Evolutionary conservation across 2,888 invertebrate species (phyloP).

Genomic region (Beris morrisii): DNA sequence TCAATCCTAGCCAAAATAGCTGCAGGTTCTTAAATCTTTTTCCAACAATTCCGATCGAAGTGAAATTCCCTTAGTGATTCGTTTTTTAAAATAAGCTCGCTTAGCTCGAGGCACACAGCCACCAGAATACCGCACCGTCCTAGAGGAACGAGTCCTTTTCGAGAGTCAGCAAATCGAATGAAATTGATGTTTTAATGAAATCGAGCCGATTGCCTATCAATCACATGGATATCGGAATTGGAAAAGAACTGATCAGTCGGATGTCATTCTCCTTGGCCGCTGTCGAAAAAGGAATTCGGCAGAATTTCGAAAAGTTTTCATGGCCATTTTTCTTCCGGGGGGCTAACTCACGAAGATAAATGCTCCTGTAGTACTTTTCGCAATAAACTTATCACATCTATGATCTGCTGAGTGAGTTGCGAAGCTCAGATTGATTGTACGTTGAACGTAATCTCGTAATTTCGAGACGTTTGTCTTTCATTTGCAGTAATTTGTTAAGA

Average conservation of each 20-base stretch:
- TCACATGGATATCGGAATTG: conserved; percentile 34
- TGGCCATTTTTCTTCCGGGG: conserved; percentile 26
- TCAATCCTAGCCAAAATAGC: no score
- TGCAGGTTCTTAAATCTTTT: no score
- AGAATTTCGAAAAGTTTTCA: conserved; percentile 2
- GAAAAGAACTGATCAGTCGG: conserved; percentile 30
- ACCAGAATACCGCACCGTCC: no score
- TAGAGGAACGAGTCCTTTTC: conserved; percentile 11
- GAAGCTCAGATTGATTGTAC: no score
- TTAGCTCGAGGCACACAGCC: no score
- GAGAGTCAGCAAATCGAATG: conserved; percentile 36
- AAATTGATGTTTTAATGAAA: conserved; percentile 38
- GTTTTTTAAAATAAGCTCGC: background rate
- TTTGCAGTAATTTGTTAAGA: no score
- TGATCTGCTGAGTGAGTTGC: no score
- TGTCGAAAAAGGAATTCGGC: background rate
- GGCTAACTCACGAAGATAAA: conserved; percentile 30
- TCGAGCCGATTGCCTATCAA: conserved; percentile 37
- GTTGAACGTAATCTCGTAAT: no score
- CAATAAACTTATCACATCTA: conserved; percentile 24
- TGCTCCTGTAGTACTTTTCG: conserved; percentile 18
- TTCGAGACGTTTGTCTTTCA: no score
- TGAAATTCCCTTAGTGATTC: conserved; percentile 2
- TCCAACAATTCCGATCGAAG: background rate
- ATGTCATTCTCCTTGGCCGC: conserved; percentile 24